Evolutionary conservation across 2,797 vertebrate genomes (phyloP), one percentile per base, ranked within the genome.

Genomic region (Sylvia borin): DNA sequence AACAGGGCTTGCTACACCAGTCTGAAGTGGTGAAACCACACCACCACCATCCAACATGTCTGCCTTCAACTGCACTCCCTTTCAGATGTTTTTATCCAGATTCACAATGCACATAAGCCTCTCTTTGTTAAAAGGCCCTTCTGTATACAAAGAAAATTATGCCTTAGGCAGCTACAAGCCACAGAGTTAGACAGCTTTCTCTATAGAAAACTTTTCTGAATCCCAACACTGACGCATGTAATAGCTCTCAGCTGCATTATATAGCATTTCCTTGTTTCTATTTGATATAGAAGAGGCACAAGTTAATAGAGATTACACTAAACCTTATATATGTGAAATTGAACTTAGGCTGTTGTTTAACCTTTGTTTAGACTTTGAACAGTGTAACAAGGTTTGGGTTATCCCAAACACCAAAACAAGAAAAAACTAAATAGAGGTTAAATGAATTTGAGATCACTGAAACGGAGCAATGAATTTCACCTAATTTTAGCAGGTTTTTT

Each of bases 51-150:
- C 60, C 55, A 77, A 68, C 32, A 48, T 3, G 32, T 50, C 79
- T 72, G 75, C 65, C 76, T 88, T 57, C 22, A 81, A 84, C 85
- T 36, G 83, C 66, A 48, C n/a, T 55, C 64, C 72, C 81, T 89
- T 93, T 90, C 80, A 92, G 38, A 67, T 66, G 57, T 53, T 81
- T 88, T 92, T 71, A 86, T 94, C 82, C 45, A 79, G 70, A 77
- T 29, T 76, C 70, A 88, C 85, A 95, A 92, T 57, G 51, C 48
- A 88, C 66, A 66, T 81, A 95, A 92, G 70, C 71, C 77, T 50
- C 32, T 72, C 92, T 95, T 93, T 97, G 91, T 94, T 81, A 93
- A 60, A 93, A 90, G 65, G 43, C 40, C 85, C 62, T 81, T 91
- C 51, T 68, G 78, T 66, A 61, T 36, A 92, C 40, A 94, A 89